Base-by-base conservation (phyloP, 1,140 invertebrate species). In the Drosophila bocqueti region DNA sequence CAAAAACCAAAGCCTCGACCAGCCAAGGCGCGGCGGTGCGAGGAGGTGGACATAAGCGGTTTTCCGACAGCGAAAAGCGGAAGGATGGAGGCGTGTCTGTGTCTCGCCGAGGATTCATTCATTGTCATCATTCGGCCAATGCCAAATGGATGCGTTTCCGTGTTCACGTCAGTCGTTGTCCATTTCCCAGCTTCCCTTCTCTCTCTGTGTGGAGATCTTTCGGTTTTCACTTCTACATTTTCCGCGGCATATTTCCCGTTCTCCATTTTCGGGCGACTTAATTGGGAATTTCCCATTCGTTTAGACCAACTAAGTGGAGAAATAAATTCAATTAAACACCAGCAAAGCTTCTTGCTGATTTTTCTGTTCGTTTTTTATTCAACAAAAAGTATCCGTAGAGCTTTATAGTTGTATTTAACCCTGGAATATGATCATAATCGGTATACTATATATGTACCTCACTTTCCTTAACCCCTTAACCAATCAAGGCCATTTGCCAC, bases 1-100 rank as follows among this genome's bases (percentile, higher is more conserved):
- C 90, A 92, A 86, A 89, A 92, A 92, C 90, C 90, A 90, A 91
- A 92, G 84, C 90, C 83, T 83, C 78, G 82, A 81, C 84, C 76
- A 75, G 64, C 54, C 60, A 31, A 52, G 58, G 49, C 55, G 11
- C 0, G 11, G n/a, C 6, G 6, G 10, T 4, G 6, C 0, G 29
- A 15, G 5, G 29, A 7, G 34, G 34, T 38, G 45, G 46, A 72
- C 54, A 65, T 62, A 55, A 57, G 64, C 64, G 67, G 67, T 71
- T 67, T 54, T 55, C 15, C 61, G 10, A 18, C 13, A 40, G 49
- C n/a, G 21, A 54, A 36, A 26, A 40, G 2, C 38, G 18, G 21
- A 26, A 16, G 42, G 34, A 34, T 57, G 50, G 24, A 26, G 38
- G n/a, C 31, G 34, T 40, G 67, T 72, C 45, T 73, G 66, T 43